These are phyloP conservation scores for Manacus vitellinus DNA, from an alignment of 2,113 vertebrate genomes.

Conservation along the genomic window DNA sequence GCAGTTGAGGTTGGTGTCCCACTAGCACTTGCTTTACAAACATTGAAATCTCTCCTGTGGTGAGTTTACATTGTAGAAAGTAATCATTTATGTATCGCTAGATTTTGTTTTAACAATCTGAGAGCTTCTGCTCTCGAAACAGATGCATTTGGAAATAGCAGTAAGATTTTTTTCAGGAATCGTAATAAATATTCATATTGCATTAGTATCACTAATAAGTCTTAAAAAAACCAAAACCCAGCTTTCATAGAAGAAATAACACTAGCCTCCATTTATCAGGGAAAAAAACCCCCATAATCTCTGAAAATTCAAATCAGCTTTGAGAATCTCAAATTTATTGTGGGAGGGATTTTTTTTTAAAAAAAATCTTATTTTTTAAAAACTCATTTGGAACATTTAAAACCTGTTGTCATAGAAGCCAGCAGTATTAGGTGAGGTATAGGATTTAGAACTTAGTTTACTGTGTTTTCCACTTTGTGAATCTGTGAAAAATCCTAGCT, in stretches of 20 bases:
- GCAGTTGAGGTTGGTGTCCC: background rate
- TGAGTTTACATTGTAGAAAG: background rate
- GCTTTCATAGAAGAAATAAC: accelerated
- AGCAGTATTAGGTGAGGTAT: background rate
- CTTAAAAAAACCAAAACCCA: background rate
- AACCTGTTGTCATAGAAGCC: background rate
- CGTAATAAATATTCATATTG: background rate
- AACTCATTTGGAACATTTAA: background rate
- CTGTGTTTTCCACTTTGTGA: background rate
- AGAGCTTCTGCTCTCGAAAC: background rate
- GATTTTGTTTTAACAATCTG: background rate
- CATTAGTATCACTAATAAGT: background rate
- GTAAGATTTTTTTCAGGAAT: background rate
- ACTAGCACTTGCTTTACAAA: background rate
- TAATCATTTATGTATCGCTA: background rate
- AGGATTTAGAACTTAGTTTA: background rate
- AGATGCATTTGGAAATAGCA: background rate
- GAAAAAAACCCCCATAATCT: accelerated
- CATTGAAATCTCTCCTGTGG: background rate
- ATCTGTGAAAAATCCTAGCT: background rate
- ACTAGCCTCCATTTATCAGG: background rate
- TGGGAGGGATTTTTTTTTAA: background rate
- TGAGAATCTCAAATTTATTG: background rate
- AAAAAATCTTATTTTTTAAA: background rate
- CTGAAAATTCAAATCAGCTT: background rate